Evolutionary conservation across 2,888 invertebrate genomes (phyloP).

Genomic region (Cinara cedri): DNA sequence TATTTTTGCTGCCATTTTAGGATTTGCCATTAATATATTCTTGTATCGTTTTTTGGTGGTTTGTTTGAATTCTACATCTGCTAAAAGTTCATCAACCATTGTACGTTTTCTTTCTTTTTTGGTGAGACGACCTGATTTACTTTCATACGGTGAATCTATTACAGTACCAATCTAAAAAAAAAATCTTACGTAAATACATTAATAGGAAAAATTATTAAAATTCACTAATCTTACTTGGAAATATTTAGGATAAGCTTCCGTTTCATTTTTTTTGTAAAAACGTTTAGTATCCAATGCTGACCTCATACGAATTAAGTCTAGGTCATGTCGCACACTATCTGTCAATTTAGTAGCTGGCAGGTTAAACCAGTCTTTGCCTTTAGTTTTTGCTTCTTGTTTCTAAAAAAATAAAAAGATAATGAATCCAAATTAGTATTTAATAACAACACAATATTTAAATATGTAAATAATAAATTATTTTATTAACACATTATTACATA

Average conservation of each 20-base stretch:
- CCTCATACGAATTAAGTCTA: slow-evolving; percentile 90
- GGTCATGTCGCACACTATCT: slow-evolving; percentile 84
- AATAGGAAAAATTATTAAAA: neutral
- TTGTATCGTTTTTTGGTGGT: slow-evolving; percentile 82
- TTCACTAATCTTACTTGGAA: slow-evolving; percentile 74
- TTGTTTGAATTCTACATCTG: slow-evolving; percentile 83
- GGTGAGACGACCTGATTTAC: slow-evolving; percentile 81
- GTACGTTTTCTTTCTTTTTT: slow-evolving; percentile 87
- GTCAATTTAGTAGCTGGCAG: slow-evolving; percentile 88
- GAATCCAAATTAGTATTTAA: slow-evolving; percentile 23
- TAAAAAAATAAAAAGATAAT: slow-evolving; percentile 63
- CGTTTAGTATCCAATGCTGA: slow-evolving; percentile 88
- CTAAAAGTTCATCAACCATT: slow-evolving; percentile 90
- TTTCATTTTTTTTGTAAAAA: slow-evolving; percentile 93
- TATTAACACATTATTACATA: too few species aligned
- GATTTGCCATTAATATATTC: slow-evolving; percentile 76
- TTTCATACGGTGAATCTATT: slow-evolving; percentile 85
- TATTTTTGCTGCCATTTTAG: slow-evolving; percentile 74
- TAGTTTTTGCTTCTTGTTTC: slow-evolving; percentile 78
- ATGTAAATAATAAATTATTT: neutral
- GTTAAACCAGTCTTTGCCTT: slow-evolving; percentile 88
- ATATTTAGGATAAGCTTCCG: slow-evolving; percentile 86
- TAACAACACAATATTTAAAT: slow-evolving; percentile 8
- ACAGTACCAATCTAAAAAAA: slow-evolving; percentile 74
- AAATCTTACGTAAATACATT: slow-evolving; percentile 10